Percentiles rank a stretch among this genome's conserved stretches.
Evolutionary conservation across 2,113 vertebrate genomes (phyloP).

Genomic region (sheep (Ovis aries)): DNA sequence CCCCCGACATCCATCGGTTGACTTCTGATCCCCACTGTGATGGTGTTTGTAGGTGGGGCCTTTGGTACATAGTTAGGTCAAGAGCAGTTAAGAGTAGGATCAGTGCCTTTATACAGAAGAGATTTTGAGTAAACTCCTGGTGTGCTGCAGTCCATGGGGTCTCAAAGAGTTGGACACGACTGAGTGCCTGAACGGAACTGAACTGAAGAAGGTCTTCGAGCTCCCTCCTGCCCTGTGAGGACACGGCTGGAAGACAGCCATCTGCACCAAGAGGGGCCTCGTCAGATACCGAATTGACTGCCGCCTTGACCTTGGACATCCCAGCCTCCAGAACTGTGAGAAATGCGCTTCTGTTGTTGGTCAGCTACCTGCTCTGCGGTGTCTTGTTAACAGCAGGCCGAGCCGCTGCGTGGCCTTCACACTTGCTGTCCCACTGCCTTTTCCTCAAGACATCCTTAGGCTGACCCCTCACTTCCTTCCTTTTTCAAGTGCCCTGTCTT

Average conservation of each 20-base stretch:
- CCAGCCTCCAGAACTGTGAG: not conserved
- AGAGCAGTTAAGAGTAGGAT: not conserved
- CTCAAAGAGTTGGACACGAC: not conserved
- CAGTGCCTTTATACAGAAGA: not conserved
- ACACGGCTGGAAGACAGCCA: not conserved
- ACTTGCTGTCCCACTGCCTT: fast-evolving
- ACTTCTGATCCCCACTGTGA: not conserved
- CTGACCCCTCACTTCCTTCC: not conserved
- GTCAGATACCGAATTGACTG: not conserved
- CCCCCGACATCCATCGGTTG: not conserved
- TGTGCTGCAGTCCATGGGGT: not conserved
- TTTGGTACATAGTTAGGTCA: not conserved
- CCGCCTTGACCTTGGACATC: not conserved
- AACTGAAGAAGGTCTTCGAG: not conserved
- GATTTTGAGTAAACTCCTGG: not conserved
- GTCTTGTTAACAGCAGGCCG: fast-evolving
- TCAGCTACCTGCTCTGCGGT: fast-evolving
- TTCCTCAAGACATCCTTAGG: fast-evolving
- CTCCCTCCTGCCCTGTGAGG: not conserved
- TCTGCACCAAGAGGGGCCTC: not conserved
- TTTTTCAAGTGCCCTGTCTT: not conserved
- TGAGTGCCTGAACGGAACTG: not conserved
- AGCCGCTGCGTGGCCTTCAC: fast-evolving
- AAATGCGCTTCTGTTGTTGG: fast-evolving
- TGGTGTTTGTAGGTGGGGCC: not conserved